These are phyloP conservation scores for Papilio demoleus DNA, from an alignment of 2,888 invertebrate species.

Conservation along the genomic window DNA sequence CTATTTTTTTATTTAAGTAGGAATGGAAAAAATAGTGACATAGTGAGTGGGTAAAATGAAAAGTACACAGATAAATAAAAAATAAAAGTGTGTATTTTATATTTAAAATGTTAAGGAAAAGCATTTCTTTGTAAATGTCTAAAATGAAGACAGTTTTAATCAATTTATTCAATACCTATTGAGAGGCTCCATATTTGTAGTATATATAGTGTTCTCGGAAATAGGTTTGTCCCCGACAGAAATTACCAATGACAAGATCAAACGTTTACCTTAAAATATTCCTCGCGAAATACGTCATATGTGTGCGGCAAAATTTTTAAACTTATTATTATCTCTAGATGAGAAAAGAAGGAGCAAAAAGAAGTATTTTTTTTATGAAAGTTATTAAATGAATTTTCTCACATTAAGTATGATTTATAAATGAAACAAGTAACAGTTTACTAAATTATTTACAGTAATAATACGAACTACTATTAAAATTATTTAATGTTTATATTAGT, in stretches of 20 bases:
- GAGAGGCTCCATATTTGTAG: background rate
- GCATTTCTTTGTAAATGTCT: background rate
- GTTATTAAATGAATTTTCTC: too few species aligned
- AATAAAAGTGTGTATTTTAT: too few species aligned
- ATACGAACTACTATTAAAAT: too few species aligned
- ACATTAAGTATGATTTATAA: too few species aligned
- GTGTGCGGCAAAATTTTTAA: background rate
- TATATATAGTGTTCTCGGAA: slow-evolving; percentile 5
- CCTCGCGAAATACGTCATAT: background rate
- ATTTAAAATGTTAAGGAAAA: background rate
- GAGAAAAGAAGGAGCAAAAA: background rate
- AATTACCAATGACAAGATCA: background rate
- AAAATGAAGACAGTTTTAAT: background rate
- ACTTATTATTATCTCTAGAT: too few species aligned
- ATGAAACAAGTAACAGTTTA: too few species aligned
- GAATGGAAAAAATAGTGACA: too few species aligned
- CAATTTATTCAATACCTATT: background rate
- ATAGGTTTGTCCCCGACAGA: slow-evolving; percentile 9
- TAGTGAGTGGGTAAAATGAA: too few species aligned
- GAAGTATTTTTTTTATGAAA: too few species aligned
- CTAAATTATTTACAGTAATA: too few species aligned
- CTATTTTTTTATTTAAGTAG: background rate
- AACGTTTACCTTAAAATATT: slow-evolving; percentile 8
- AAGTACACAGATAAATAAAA: too few species aligned
- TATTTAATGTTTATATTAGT: too few species aligned